phyloP scores from a whole-genome alignment of 2,797 vertebrate species.

The Acridotheres tristis region DNA sequence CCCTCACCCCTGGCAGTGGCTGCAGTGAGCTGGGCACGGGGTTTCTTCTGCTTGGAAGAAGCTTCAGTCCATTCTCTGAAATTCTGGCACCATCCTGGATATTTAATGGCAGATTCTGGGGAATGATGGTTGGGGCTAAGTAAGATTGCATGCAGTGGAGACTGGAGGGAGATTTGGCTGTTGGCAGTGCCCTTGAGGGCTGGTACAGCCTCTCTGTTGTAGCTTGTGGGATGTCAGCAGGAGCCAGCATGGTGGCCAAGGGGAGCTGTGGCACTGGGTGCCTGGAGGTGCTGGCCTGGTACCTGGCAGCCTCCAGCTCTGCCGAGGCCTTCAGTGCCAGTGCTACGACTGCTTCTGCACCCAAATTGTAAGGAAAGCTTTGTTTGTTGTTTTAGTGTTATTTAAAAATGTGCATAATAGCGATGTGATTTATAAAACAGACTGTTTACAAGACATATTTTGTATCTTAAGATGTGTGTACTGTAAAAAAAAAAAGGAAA shows the following conservation, averaged over 20 bases:
- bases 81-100: not conserved
- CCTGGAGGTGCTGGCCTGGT: not conserved
- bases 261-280: not conserved
- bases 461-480: slow-evolving; percentile 60
- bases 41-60: not conserved
- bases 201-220: not conserved
- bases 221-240: not conserved
- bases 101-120: not conserved
- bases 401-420: slow-evolving; percentile 48
- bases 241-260: not conserved
- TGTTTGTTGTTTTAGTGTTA: slow-evolving; percentile 2
- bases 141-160: not conserved
- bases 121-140: not conserved
- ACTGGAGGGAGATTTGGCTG: not conserved
- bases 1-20: not conserved
- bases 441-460: slow-evolving; percentile 69
- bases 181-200: not conserved
- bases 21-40: not conserved
- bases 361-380: not conserved
- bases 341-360: not conserved
- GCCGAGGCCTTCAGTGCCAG: not conserved
- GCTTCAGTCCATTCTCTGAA: not conserved
- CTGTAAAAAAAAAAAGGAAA: slow-evolving; percentile 60
- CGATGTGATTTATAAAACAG: slow-evolving; percentile 34
- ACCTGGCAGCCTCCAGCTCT: not conserved